Percentiles rank a stretch among this genome's conserved stretches.
Evolutionary conservation across 2,888 invertebrate genomes (phyloP).

Genomic region (Cantharis rustica): DNA sequence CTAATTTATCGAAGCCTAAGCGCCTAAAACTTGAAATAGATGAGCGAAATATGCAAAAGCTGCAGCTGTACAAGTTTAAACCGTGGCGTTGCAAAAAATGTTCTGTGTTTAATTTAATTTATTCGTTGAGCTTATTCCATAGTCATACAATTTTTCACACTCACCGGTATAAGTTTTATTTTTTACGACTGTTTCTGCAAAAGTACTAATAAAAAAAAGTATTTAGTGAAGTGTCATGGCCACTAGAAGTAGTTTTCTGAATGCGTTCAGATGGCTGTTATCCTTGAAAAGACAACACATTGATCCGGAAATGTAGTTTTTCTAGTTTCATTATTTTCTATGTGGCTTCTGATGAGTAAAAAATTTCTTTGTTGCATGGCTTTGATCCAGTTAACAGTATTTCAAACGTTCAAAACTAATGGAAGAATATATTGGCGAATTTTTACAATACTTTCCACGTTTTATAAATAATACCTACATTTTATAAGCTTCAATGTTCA

Average conservation of each 20-base stretch:
- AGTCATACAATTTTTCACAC: neutral
- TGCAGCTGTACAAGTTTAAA: neutral
- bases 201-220: neutral
- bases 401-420: neutral
- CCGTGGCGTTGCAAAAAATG: neutral
- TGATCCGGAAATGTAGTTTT: slow-evolving; percentile 32
- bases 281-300: slow-evolving; percentile 36
- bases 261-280: slow-evolving; percentile 36
- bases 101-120: neutral
- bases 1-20: neutral
- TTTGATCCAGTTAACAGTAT: neutral
- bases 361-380: neutral
- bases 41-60: neutral
- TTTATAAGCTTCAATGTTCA: neutral
- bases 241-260: slow-evolving; percentile 7
- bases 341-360: neutral
- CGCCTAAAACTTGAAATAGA: neutral
- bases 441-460: no score
- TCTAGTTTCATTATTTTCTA: slow-evolving; percentile 13
- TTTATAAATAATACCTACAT: neutral
- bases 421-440: no score
- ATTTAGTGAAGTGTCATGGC: neutral
- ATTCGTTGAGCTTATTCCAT: neutral
- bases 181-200: neutral
- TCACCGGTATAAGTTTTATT: neutral